Evolutionary conservation across 1,140 invertebrate genomes (phyloP).

Genomic region (Hormaphis cornu): DNA sequence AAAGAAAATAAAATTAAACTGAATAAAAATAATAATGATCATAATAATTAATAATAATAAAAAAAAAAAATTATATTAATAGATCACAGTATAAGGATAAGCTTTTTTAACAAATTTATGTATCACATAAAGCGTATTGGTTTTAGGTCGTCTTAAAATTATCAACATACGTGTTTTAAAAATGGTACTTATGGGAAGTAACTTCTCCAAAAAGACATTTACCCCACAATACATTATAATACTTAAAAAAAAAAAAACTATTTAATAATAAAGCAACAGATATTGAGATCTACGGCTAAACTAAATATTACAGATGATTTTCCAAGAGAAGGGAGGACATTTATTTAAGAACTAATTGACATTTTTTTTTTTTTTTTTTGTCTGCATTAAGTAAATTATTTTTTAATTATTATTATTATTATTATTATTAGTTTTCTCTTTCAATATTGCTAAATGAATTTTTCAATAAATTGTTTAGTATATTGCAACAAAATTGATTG

Average conservation of each 20-base stretch:
- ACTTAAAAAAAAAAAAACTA: constrained; percentile 29
- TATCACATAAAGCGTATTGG: constrained; percentile 32
- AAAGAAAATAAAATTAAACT: background rate
- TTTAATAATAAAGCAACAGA: constrained; percentile 31
- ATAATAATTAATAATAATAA: constrained; percentile 16
- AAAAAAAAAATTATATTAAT: constrained; percentile 29
- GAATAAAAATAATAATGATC: constrained; percentile 20
- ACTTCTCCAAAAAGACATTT: constrained; percentile 29
- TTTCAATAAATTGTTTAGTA: constrained; percentile 22
- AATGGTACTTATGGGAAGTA: constrained; percentile 30
- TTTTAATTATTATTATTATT: background rate
- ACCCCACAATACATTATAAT: constrained; percentile 30
- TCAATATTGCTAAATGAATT: constrained; percentile 20
- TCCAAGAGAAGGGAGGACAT: background rate
- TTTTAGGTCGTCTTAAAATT: constrained; percentile 31
- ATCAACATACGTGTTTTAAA: constrained; percentile 31
- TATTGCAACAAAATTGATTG: constrained; percentile 32
- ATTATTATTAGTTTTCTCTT: too few relatives aligned
- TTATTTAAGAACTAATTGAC: constrained; percentile 23
- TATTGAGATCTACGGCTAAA: constrained; percentile 32
- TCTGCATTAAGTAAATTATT: constrained; percentile 23
- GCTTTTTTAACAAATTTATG: constrained; percentile 28
- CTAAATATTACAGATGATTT: constrained; percentile 23
- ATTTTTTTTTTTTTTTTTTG: constrained; percentile 23
- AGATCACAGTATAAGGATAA: constrained; percentile 31